These are phyloP conservation scores for Gymnoscopelus microlampas DNA, from an alignment of 2,797 vertebrate species.

Conservation along the genomic window DNA sequence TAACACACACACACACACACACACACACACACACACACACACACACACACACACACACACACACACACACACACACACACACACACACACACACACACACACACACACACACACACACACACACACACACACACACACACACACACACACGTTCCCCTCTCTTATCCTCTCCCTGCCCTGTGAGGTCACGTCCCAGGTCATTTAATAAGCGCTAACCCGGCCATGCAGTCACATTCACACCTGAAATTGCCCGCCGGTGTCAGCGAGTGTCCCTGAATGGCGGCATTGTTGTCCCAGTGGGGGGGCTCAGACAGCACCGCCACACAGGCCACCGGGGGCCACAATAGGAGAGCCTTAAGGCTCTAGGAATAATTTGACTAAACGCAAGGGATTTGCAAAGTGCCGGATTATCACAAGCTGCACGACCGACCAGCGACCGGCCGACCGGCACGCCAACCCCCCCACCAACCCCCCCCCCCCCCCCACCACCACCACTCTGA, in stretches of 20 bases:
- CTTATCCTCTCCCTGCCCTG: slow-evolving; percentile 31
- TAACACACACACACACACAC: slow-evolving; percentile 9
- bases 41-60: slow-evolving; percentile 43
- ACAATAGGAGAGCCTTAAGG: slow-evolving; percentile 78
- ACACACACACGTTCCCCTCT: background rate
- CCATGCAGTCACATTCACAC: slow-evolving; percentile 77
- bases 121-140: slow-evolving; percentile 39
- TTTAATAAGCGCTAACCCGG: slow-evolving; percentile 75
- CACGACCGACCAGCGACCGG: slow-evolving; percentile 51
- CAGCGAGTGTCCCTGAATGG: slow-evolving; percentile 75
- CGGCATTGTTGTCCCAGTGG: slow-evolving; percentile 76
- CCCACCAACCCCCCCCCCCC: slow-evolving; percentile 36
- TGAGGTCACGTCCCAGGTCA: slow-evolving; percentile 73
- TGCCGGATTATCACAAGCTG: slow-evolving; percentile 69
- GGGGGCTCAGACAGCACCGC: slow-evolving; percentile 73
- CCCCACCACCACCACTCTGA: slow-evolving; percentile 56
- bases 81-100: slow-evolving; percentile 7
- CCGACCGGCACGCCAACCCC: slow-evolving; percentile 5
- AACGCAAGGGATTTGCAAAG: slow-evolving; percentile 74
- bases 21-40: slow-evolving; percentile 26
- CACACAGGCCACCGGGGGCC: slow-evolving; percentile 53
- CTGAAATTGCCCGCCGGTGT: slow-evolving; percentile 74
- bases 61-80: no score
- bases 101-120: slow-evolving; percentile 31
- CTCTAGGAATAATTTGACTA: slow-evolving; percentile 79